phyloP scores from a whole-genome alignment of 2,888 invertebrate genomes.

The Chymomyza fuscimana region DNA sequence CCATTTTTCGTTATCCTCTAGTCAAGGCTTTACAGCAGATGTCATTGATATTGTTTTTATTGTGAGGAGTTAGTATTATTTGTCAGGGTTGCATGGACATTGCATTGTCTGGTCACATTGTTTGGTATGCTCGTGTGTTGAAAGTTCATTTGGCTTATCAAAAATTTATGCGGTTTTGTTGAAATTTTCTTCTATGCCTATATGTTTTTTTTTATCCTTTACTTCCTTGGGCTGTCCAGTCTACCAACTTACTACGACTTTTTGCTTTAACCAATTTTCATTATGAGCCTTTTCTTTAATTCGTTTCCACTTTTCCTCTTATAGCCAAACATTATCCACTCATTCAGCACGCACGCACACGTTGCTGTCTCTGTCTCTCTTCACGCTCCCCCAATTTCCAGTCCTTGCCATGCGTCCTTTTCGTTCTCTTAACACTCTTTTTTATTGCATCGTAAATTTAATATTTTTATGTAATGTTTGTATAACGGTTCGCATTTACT shows the following conservation, averaged over 20 bases:
- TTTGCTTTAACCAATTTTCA: constrained; percentile 39
- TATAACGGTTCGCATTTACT: constrained; percentile 71
- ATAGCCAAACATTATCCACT: not conserved
- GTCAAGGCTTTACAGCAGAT: constrained; percentile 50
- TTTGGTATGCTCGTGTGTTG: not conserved
- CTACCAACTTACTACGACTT: not conserved
- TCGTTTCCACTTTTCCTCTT: constrained; percentile 40
- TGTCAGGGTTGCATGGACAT: no score
- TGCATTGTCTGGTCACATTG: not conserved
- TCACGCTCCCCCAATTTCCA: constrained; percentile 7
- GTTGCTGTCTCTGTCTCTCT: constrained; percentile 48
- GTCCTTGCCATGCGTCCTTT: constrained; percentile 1
- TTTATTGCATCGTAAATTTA: constrained; percentile 74
- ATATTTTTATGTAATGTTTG: constrained; percentile 75
- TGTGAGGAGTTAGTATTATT: not conserved
- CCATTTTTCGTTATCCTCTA: constrained; percentile 56
- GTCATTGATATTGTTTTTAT: constrained; percentile 55
- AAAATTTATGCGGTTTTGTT: not conserved
- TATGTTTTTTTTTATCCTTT: not conserved
- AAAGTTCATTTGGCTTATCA: not conserved
- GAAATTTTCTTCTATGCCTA: not conserved
- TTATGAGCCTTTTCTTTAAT: constrained; percentile 60
- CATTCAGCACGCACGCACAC: constrained; percentile 43
- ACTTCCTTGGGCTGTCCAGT: not conserved
- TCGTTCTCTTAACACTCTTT: constrained; percentile 61